A percentile compares a stretch with the other conserved stretches of the same genome.
Evolutionary conservation across 2,113 vertebrate genomes (phyloP).

Genomic region (Rhizomys pruinosus): DNA sequence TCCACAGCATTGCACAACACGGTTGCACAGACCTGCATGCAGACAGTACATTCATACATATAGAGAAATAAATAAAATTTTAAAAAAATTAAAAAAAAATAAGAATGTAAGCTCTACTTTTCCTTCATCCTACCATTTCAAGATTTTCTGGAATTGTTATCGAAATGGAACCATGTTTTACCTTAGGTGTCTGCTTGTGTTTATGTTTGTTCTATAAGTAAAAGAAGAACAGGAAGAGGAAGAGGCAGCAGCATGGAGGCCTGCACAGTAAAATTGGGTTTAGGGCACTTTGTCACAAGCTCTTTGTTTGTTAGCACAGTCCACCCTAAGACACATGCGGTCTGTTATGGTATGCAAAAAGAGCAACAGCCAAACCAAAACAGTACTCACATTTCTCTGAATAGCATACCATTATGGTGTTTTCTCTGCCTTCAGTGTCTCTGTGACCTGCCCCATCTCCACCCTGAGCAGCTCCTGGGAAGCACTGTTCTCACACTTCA

Average conservation of each 20-base stretch:
- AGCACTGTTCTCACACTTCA: background rate
- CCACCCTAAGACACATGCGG: background rate
- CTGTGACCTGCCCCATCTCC: no score
- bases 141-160: background rate
- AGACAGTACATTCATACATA: no score
- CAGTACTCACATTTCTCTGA: background rate
- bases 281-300: background rate
- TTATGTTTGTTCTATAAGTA: background rate
- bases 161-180: conserved; percentile 23
- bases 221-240: background rate
- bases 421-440: background rate
- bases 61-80: no score
- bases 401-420: background rate
- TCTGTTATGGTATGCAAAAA: background rate
- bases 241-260: background rate
- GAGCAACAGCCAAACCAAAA: background rate
- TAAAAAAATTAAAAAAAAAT: no score
- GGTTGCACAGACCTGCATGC: no score
- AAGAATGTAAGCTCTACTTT: no score
- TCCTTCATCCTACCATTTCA: background rate
- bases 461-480: background rate
- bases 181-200: background rate
- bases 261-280: background rate
- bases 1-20: no score
- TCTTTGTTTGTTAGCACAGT: background rate